These are phyloP conservation scores for Morelia viridis DNA, from an alignment of 2,797 vertebrate species.

Conservation along the genomic window DNA sequence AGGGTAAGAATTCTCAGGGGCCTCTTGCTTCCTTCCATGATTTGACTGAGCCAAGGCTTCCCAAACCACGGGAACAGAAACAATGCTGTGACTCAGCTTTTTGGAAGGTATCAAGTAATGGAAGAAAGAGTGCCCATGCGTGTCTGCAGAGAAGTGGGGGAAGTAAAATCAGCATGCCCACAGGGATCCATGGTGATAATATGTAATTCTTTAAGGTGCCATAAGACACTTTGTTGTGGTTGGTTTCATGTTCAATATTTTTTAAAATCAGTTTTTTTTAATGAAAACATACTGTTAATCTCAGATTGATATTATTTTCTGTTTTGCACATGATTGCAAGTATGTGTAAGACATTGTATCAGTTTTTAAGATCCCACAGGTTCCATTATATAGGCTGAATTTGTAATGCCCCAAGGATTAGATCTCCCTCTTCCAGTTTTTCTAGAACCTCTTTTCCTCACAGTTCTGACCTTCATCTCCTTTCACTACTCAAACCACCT, in stretches of 20 bases:
- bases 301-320: not conserved
- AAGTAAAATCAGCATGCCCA: not conserved
- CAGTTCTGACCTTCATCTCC: not conserved
- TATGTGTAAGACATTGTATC: not conserved
- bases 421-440: not conserved
- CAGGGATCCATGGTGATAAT: too few species aligned
- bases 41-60: not conserved
- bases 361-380: not conserved
- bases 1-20: not conserved
- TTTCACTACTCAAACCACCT: not conserved
- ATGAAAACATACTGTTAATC: not conserved
- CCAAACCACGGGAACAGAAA: not conserved
- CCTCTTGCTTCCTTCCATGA: not conserved
- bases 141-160: not conserved
- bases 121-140: not conserved
- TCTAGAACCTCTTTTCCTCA: not conserved
- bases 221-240: too few species aligned
- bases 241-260: too few species aligned
- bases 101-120: not conserved
- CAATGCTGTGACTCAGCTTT: not conserved
- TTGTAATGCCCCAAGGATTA: not conserved
- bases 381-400: not conserved
- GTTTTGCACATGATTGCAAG: too few species aligned
- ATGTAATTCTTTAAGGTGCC: too few species aligned
- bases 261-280: too few species aligned